Evolutionary conservation across 2,888 invertebrate species (phyloP), one percentile per base, ranked within the genome.

Genomic region (Ophion ventricosus): DNA sequence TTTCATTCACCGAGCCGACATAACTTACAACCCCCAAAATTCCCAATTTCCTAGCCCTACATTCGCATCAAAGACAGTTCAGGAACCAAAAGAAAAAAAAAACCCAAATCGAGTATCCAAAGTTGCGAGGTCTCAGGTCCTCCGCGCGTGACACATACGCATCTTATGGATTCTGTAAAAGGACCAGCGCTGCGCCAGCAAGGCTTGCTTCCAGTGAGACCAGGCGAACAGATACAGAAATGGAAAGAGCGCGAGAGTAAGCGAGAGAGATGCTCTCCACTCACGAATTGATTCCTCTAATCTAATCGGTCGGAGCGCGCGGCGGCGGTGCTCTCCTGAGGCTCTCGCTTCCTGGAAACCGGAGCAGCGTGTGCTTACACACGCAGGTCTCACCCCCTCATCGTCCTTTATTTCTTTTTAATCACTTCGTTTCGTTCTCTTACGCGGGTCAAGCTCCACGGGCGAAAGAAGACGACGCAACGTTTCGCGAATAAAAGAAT

Each of bases 341-440:
- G 73, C 61, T 74, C 88, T 88, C 82, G 84, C 90, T 91, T 92
- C 91, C 91, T 89, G 92, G 91, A 91, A 91, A 91, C 89, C 90
- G 87, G 89, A 89, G 88, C 88, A 89, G 87, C 87, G 88, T 88
- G 84, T 87, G 85, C 63, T 49, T 49, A 81, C 74, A 75, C 75
- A 82, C 59, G 64, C 78, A 61, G 70, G 49, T 75, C 67, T 81
- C 64, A 66, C 49, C 26, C 20, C 56, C 35, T 26, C 25, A 26
- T 72, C 49, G 23, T 64, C 74, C 43, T 78, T 74, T 56, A 23
- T 81, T 66, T 70, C 43, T 66, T 67, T 67, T 80, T 78, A 54
- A 61, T 73, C 57, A 35, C 69, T 74, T 66, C 20, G 69, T 74
- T 57, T 77, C 57, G 7, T 23, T 77, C 49, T 81, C 23, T 23